Conservation (phyloP, 2,113 vertebrate genomes). For the Heterochromis multidens region DNA sequence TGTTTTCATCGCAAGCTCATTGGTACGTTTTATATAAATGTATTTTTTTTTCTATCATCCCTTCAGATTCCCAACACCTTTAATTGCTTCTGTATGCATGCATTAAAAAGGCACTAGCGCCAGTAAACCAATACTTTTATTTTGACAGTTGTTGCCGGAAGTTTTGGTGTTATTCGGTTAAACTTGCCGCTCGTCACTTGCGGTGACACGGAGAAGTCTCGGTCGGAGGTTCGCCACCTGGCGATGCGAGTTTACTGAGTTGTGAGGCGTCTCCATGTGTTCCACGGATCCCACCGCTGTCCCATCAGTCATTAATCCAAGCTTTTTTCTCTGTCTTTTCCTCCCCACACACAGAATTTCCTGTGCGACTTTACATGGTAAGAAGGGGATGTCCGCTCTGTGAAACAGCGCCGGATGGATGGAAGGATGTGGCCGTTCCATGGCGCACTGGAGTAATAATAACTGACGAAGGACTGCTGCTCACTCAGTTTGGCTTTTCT, state of each 20-base stretch:
- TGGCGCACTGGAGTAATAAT: constrained; percentile 60
- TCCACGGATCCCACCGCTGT: background rate
- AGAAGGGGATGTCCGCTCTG: constrained; percentile 35
- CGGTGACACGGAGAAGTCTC: constrained; percentile 15
- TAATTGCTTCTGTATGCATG: background rate
- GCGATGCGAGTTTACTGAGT: constrained; percentile 45
- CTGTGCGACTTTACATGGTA: constrained; percentile 15
- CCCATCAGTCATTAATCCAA: background rate
- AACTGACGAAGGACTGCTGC: constrained; percentile 42
- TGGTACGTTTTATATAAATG: background rate
- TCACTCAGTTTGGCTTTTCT: constrained; percentile 28
- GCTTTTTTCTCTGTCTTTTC: background rate
- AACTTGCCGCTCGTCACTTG: background rate
- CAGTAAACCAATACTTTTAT: background rate
- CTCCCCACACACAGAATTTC: background rate
- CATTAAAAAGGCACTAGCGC: background rate
- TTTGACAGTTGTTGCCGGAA: constrained; percentile 4
- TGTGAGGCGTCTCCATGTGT: constrained; percentile 39
- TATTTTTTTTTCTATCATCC: background rate
- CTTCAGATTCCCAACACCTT: background rate
- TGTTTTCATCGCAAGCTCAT: background rate
- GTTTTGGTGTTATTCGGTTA: accelerated
- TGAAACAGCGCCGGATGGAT: constrained; percentile 29
- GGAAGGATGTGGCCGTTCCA: constrained; percentile 30
- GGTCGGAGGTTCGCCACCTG: constrained; percentile 48